Percentiles rank a stretch among this genome's conserved stretches.
These are phyloP conservation scores for Litoditis marina DNA, from an alignment of 2,888 invertebrate genomes.

Conservation along the genomic window DNA sequence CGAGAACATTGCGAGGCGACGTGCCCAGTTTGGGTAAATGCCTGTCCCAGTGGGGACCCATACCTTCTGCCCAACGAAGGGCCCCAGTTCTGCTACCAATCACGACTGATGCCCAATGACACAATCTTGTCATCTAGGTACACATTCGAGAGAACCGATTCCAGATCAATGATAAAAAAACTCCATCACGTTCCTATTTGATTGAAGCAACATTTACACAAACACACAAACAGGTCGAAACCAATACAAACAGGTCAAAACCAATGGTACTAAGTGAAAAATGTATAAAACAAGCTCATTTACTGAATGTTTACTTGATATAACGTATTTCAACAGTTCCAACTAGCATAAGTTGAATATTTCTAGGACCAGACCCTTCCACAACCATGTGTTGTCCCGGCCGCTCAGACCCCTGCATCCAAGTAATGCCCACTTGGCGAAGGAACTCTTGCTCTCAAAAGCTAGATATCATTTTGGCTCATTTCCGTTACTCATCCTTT, in stretches of 20 bases:
- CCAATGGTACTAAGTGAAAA: too few relatives aligned
- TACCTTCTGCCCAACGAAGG: constrained; percentile 34
- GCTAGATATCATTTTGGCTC: too few relatives aligned
- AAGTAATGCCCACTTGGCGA: constrained; percentile 42
- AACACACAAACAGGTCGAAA: too few relatives aligned
- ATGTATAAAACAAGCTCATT: too few relatives aligned
- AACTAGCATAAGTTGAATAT: too few relatives aligned
- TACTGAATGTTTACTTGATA: too few relatives aligned
- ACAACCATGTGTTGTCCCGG: constrained; percentile 56
- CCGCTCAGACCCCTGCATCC: constrained; percentile 45
- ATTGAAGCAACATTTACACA: too few relatives aligned
- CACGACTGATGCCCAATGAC: constrained; percentile 44
- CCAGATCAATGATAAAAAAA: too few relatives aligned
- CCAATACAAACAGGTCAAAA: too few relatives aligned
- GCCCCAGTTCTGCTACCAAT: constrained; percentile 34
- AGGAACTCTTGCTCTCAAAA: constrained; percentile 31
- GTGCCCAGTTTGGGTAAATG: constrained; percentile 55
- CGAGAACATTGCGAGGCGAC: constrained; percentile 53
- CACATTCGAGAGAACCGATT: too few relatives aligned
- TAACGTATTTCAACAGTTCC: too few relatives aligned
- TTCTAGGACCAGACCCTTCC: constrained; percentile 37
- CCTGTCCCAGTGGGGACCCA: constrained; percentile 54
- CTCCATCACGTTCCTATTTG: not conserved
- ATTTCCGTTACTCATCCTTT: too few relatives aligned
- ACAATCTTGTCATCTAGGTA: constrained; percentile 51